phyloP scores from a whole-genome alignment of 2,113 vertebrate genomes.

The Lipophrys pholis region DNA sequence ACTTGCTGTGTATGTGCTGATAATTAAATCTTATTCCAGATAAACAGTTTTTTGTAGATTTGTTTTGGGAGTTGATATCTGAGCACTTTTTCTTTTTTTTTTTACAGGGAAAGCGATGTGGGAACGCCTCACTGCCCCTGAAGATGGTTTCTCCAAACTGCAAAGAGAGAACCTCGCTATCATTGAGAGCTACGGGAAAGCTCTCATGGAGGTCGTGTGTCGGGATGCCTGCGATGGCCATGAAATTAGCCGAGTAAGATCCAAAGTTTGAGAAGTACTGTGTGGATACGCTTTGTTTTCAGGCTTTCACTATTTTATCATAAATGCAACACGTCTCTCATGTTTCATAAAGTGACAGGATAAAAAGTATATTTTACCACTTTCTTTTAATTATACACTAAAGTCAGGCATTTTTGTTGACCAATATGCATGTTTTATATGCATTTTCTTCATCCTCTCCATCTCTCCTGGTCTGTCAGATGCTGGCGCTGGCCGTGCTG shows the following conservation, averaged over 20 bases:
- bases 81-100: not conserved
- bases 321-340: too few species aligned
- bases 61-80: not conserved
- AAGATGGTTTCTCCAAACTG: slow-evolving; percentile 95
- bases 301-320: too few species aligned
- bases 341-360: too few species aligned
- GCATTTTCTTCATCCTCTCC: not conserved
- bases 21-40: not conserved
- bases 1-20: too few species aligned
- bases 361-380: too few species aligned
- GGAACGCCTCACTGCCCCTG: slow-evolving; percentile 96
- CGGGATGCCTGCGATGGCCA: slow-evolving; percentile 97
- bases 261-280: not conserved
- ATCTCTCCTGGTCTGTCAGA: slow-evolving; percentile 77
- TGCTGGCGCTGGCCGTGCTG: slow-evolving; percentile 92
- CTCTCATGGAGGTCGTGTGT: slow-evolving; percentile 98
- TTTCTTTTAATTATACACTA: too few species aligned
- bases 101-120: slow-evolving; percentile 91
- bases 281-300: too few species aligned
- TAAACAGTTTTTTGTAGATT: not conserved
- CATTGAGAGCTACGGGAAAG: slow-evolving; percentile 94
- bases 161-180: slow-evolving; percentile 95
- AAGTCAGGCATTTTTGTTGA: too few species aligned
- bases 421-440: not conserved
- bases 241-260: slow-evolving; percentile 92